Conservation (phyloP, 2,113 vertebrate species). For the Struthio camelus region DNA sequence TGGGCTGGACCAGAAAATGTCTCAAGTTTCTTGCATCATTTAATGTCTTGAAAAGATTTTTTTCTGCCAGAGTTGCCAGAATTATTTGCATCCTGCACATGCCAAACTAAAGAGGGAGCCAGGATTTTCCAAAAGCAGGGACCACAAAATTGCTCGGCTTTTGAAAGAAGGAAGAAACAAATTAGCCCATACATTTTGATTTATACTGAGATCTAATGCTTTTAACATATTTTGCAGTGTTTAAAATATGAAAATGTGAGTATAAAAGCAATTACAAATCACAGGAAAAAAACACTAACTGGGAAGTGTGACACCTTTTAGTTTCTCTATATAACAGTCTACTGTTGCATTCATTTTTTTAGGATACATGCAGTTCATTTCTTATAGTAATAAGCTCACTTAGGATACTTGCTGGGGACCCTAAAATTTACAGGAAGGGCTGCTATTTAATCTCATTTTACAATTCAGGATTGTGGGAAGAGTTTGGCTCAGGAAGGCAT, state of each 20-base stretch:
- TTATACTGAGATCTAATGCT: neutral
- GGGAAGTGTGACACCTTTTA: neutral
- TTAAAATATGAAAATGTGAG: neutral
- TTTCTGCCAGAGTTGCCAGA: neutral
- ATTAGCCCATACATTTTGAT: neutral
- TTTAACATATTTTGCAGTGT: neutral
- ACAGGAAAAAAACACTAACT: neutral
- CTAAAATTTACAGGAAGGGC: neutral
- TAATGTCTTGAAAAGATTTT: neutral
- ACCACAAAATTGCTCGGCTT: neutral
- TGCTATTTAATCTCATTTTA: neutral
- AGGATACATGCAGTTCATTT: neutral
- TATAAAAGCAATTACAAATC: neutral
- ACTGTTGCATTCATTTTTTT: neutral
- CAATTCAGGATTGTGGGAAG: neutral
- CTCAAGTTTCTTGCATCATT: conserved; percentile 23
- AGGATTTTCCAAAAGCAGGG: neutral
- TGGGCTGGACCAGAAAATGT: neutral
- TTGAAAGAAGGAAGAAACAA: conserved; percentile 2
- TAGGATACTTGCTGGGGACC: neutral
- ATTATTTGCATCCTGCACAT: neutral
- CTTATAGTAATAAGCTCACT: neutral
- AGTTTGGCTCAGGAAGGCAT: neutral
- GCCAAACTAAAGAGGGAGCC: neutral
- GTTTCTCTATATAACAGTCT: neutral